Evolutionary conservation across 1,140 invertebrate genomes (phyloP), one percentile per base, ranked within the genome.

Genomic region (Dreissena rostriformis): DNA sequence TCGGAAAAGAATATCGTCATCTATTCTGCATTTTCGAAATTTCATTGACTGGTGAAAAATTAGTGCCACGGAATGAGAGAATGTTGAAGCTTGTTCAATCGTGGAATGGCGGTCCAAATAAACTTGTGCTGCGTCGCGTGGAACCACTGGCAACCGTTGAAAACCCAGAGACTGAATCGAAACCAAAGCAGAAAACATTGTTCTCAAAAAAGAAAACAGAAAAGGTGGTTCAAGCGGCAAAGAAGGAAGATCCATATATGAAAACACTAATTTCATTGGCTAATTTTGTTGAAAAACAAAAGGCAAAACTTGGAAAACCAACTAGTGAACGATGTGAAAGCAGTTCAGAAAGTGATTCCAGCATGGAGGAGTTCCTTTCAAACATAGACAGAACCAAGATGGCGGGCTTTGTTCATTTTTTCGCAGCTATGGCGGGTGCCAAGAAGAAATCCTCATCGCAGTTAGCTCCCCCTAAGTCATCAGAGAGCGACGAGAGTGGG

Each of bases 11-110:
- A 68, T 82, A 82, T 24, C 26, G 80, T 15, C 80, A 82, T 65
- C 29, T 82, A 19, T 82, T 82, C 61, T 24, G 61, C 11, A 82
- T 82, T 26, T 82, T 72, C 66, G 80, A 82, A 52, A 55, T 74
- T 51, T 82, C 80, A 29, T 22, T 11, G 4, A 15, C 66, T 52
- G 61, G 10, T n/a, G 80, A 82, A 55, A 75, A 53, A n/a, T 24
- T 71, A 4, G 52, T 82, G 26, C 80, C 80, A 8, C 67, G 63
- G n/a, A 75, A 75, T 39, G 39, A 24, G 19, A 57, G 80, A 22
- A 82, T 82, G 22, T 19, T 75, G 6, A 82, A 82, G 55, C 70
- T 75, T 1, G 24, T 75, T 11, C 24, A 75, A 17, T 11, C 80
- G 15, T 82, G 80, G 80, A 49, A 63, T 39, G 71, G 63, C 19